Evolutionary conservation across 1,140 invertebrate species (phyloP), one percentile per base, ranked within the genome.

Genomic region (Drosophila lowei): DNA sequence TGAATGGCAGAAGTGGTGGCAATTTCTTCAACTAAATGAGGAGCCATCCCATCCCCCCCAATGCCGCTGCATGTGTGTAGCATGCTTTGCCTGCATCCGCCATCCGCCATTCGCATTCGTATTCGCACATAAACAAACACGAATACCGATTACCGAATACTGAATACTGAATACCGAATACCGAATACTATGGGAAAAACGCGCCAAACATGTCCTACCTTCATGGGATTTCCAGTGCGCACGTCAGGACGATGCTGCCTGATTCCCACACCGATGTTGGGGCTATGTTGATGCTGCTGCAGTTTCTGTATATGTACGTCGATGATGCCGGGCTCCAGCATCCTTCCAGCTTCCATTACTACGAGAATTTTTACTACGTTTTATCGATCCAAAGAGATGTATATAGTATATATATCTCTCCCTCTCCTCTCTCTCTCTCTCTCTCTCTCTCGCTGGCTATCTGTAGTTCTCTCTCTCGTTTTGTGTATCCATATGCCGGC

Each of bases 201-300:
- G 86, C 86, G 86, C 86, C 86, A 89, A 89, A 89, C 86, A 89
- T 89, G 86, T 89, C 86, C 86, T 89, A 89, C 86, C 86, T 89
- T 86, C 77, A 86, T 66, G 42, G 52, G n/a, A 52, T 81, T 89
- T 85, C 80, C 86, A 89, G 86, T 89, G 86, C 77, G 86, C 86
- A 89, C 77, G 72, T 63, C 74, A 79, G 65, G 67, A 63, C 67
- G 18, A 42, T 18, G 57, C 57, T 34, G 56, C 42, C 38, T 18
- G 55, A 38, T 13, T 38, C 34, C 28, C 28, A 2, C 28, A 8
- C 6, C 30, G 30, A 38, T 38, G 34, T 2, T 4, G 34, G 4
- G 11, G 34, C 34, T 38, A 13, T 38, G 34, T 13, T 38, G 11
- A 13, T 38, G 53, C 21, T 75, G 66, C 52, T 60, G 47, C 52